Conservation (phyloP, 1,140 invertebrate species). For the Galendromus occidentalis region DNA sequence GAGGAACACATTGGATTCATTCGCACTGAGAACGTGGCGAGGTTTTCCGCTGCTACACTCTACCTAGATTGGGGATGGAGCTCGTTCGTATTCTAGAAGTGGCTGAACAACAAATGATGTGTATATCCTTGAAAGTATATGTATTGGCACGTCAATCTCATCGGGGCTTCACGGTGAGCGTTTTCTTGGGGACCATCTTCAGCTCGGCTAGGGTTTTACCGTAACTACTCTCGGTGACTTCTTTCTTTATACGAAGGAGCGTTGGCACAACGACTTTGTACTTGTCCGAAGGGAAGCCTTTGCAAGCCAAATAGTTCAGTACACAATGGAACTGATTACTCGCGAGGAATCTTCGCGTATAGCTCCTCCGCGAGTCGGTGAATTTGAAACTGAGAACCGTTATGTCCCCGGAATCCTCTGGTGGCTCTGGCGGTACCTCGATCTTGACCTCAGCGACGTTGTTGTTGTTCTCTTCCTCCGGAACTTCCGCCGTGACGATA, state of each 20-base stretch:
- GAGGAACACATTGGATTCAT: too few species aligned
- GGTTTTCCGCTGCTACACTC: too few species aligned
- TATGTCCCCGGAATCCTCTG: neutral
- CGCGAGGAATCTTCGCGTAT: neutral
- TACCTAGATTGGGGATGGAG: too few species aligned
- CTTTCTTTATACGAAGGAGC: neutral
- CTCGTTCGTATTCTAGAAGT: too few species aligned
- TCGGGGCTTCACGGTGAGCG: neutral
- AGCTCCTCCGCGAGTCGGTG: neutral
- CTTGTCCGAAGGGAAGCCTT: conserved; percentile 1
- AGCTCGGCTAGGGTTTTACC: neutral
- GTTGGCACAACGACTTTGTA: neutral
- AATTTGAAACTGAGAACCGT: neutral
- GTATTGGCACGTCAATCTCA: neutral
- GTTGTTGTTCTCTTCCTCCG: conserved; percentile 7
- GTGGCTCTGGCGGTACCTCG: neutral
- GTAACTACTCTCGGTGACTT: neutral
- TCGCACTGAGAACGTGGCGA: too few species aligned
- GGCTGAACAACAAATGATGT: too few species aligned
- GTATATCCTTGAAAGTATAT: too few species aligned
- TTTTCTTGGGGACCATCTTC: conserved; percentile 5
- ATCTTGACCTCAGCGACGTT: neutral
- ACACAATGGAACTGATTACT: neutral
- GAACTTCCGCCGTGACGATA: neutral
- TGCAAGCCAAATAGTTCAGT: neutral